Base-by-base conservation (phyloP, 2,888 invertebrate species). In the Catocala nupta region DNA sequence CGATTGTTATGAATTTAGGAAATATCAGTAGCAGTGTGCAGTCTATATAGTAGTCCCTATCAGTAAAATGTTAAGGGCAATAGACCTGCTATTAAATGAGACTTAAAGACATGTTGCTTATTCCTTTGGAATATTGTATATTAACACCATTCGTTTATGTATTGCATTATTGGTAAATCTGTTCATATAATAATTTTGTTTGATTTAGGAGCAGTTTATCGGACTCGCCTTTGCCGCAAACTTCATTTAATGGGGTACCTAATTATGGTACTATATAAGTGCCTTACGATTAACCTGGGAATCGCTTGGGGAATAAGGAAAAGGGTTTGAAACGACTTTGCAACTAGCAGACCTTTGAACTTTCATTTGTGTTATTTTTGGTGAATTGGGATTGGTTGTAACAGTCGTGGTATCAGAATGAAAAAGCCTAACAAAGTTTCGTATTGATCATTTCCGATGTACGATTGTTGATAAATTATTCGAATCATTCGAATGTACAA, bases 241-340 rank as follows among this genome's bases (percentile, higher is more conserved):
- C 68, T 9, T 63, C 66, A 13, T 0, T n/a, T 44, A 64, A 65
- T 44, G 61, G 63, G 16, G 56, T 73, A 61, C 57, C 68, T 55
- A 9, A 64, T 54, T 83, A 84, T 59, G 80, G 78, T 61, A 66
- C 81, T 68, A 80, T 66, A 82, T 84, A 83, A 84, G 84, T 84
- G 55, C 6, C 9, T 48, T 56, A 5, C 57, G 52, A 42, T 48
- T 66, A 48, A 25, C 45, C 36, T 53, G 71, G 68, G 58, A 51
- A 36, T 33, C 10, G 59, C 50, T 70, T 61, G 55, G 73, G 63
- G 65, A 43, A 55, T 9, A 12, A 39, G 36, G 34, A 6, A 9
- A 7, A 43, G 36, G 42, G 5, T 8, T 11, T 52, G 13, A 11
- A 11, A 4, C 0, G 7, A 42, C 6, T 42, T 53, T 45, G 25